Evolutionary conservation across 2,888 invertebrate species (phyloP).

Genomic region (Dolichomitus sp.): DNA sequence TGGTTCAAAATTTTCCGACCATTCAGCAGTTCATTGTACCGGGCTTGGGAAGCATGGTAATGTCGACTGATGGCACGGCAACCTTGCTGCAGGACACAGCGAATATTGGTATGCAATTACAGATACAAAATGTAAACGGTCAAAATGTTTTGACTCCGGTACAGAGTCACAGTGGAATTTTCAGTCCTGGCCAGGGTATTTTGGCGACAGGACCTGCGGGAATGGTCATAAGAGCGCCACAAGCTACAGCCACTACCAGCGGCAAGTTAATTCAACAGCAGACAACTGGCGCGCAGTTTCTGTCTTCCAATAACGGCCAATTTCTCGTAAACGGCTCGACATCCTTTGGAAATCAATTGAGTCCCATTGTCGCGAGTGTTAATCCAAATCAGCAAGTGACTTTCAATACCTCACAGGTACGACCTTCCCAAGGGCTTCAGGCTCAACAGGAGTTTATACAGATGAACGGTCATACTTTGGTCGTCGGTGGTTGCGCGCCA

Average conservation of each 20-base stretch:
- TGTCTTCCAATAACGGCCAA: slow-evolving; percentile 92
- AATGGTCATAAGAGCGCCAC: slow-evolving; percentile 92
- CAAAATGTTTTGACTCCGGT: slow-evolving; percentile 92
- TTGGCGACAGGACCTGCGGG: slow-evolving; percentile 90
- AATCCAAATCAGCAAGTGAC: slow-evolving; percentile 91
- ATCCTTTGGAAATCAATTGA: slow-evolving; percentile 91
- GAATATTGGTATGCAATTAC: slow-evolving; percentile 91
- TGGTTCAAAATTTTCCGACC: slow-evolving; percentile 92
- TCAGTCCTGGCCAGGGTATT: slow-evolving; percentile 90
- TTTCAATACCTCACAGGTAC: slow-evolving; percentile 88
- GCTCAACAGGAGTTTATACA: slow-evolving; percentile 91
- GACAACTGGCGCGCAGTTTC: slow-evolving; percentile 90
- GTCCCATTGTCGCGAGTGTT: slow-evolving; percentile 92
- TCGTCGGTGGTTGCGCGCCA: slow-evolving; percentile 90
- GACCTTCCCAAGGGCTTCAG: slow-evolving; percentile 84
- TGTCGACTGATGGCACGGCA: slow-evolving; percentile 92
- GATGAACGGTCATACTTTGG: slow-evolving; percentile 91
- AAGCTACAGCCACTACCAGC: slow-evolving; percentile 88
- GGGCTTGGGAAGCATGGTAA: slow-evolving; percentile 93
- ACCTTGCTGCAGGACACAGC: slow-evolving; percentile 91
- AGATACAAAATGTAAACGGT: slow-evolving; percentile 93
- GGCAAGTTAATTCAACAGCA: slow-evolving; percentile 91
- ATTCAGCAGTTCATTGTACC: slow-evolving; percentile 95
- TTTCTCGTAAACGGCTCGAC: slow-evolving; percentile 92
- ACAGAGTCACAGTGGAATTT: slow-evolving; percentile 89